Evolutionary conservation across 2,113 vertebrate species (phyloP).

Genomic region (Carassius gibelio): DNA sequence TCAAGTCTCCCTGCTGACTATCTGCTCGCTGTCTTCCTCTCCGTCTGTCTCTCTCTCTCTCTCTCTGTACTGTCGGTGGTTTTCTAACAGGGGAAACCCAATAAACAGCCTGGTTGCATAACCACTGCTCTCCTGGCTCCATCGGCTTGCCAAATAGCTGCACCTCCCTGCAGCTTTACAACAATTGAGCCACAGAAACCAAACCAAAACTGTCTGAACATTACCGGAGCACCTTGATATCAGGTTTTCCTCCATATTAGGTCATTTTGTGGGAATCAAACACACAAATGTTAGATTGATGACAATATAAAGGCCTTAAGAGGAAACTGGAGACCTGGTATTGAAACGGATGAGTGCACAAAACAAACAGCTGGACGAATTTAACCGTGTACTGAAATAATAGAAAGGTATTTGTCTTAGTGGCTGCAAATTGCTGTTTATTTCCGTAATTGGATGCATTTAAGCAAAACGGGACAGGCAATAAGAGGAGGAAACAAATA

Average conservation of each 20-base stretch:
- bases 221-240: neutral
- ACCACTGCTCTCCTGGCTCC: conserved; percentile 21
- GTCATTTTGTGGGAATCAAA: neutral
- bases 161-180: conserved; percentile 24
- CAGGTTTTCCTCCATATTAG: conserved; percentile 14
- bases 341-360: neutral
- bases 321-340: neutral
- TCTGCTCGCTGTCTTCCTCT: neutral
- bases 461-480: neutral
- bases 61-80: neutral
- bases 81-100: conserved; percentile 37
- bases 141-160: conserved; percentile 30
- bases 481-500: too few relatives aligned
- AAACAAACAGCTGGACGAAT: neutral
- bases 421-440: neutral
- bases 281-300: neutral
- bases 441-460: neutral
- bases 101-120: conserved; percentile 44
- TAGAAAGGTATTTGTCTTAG: neutral
- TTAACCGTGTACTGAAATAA: neutral
- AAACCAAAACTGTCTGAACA: conserved; percentile 11
- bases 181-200: neutral
- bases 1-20: conserved; percentile 21
- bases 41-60: neutral
- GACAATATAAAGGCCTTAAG: neutral